phyloP scores from a whole-genome alignment of 2,113 vertebrate species.

The Holacanthus passer region DNA sequence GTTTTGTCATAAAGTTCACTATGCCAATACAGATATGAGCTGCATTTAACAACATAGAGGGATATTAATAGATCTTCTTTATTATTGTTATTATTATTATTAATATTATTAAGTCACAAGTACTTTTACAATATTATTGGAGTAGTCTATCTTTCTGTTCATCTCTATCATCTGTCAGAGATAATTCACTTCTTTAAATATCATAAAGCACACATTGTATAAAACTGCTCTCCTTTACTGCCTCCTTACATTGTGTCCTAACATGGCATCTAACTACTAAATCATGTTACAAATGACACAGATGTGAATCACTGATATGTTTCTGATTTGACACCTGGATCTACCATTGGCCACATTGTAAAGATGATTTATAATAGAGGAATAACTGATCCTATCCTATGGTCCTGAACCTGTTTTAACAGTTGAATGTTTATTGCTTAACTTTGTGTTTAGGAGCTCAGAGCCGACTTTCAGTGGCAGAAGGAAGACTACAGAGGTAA shows the following conservation, averaged over 20 bases:
- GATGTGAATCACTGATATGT: background rate
- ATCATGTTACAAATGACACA: background rate
- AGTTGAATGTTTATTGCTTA: slow-evolving; percentile 1
- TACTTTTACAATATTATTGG: background rate
- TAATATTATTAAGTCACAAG: background rate
- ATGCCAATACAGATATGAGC: background rate
- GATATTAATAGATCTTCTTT: background rate
- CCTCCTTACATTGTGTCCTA: background rate
- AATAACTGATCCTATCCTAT: background rate
- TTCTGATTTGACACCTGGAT: background rate
- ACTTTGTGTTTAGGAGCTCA: slow-evolving; percentile 86
- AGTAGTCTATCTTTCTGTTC: background rate
- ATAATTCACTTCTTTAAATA: background rate
- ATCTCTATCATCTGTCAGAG: background rate
- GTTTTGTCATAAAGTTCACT: background rate
- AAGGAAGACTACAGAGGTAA: slow-evolving; percentile 88
- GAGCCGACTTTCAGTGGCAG: slow-evolving; percentile 87
- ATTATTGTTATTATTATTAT: background rate
- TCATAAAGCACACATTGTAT: background rate
- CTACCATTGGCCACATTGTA: background rate
- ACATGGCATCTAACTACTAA: background rate
- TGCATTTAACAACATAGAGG: background rate
- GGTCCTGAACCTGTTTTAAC: background rate
- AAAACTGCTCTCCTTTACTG: background rate
- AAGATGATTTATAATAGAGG: background rate